Base-by-base conservation (phyloP, 2,888 invertebrate species). In the Macroteleia sp. region DNA sequence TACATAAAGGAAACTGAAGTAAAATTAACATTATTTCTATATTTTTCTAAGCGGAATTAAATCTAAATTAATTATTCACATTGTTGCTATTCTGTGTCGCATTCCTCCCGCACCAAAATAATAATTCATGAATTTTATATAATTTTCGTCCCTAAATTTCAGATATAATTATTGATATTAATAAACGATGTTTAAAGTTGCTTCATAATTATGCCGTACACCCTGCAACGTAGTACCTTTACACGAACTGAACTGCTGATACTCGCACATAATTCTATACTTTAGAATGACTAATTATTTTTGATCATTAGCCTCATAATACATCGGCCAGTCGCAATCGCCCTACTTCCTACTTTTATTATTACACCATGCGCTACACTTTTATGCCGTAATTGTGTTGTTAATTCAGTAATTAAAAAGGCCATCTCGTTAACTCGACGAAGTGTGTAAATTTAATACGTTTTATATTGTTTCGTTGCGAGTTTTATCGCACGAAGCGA, bases 361-460 rank as follows among this genome's bases (percentile, higher is more conserved):
- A 66, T 66, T 66, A 54, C 46, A 22, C 64, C 20, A 44, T 52
- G 36, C 61, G 6, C 44, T 10, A 34, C 42, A 54, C 54, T 56
- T 66, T 66, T 56, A 66, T 56, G 54, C 41, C 46, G 30, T 66
- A 44, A 56, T 66, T 66, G 59, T 42, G 69, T 50, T 42, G 50
- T 69, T 69, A 59, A 69, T 70, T 70, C 52, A 59, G 44, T 61
- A 59, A 70, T 59, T 59, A 70, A 70, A 70, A 61, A 59, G 25
- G 30, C 36, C 28, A 25, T 52, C 52, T 61, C 52, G 52, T 70
- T 61, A 61, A 44, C 17, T 32, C 16, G 16, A 34, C 14, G 19
- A 52, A n/a, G n/a, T 30, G 34, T 44, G 61, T 52, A 36, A 70
- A 52, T 52, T 70, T 70, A n/a, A 52, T 70, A 46, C 41, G 34